phyloP scores from a whole-genome alignment of 2,888 invertebrate species.

The Agriopis marginaria region DNA sequence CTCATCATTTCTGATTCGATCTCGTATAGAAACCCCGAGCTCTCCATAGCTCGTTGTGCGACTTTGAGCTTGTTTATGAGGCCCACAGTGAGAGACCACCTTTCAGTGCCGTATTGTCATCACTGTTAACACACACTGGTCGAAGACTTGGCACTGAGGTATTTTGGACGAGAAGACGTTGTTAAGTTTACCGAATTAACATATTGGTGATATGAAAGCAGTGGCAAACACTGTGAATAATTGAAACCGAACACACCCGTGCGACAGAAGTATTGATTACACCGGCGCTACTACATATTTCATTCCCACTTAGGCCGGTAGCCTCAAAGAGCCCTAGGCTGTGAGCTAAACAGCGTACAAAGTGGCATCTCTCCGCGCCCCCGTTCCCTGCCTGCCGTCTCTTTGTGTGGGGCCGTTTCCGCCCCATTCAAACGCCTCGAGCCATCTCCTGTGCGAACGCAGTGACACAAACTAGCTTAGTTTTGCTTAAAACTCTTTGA shows the following conservation, averaged over 20 bases:
- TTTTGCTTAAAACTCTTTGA: neutral
- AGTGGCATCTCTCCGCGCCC: constrained; percentile 58
- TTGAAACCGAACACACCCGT: neutral
- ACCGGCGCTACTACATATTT: constrained; percentile 20
- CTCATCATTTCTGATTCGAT: too few relatives aligned
- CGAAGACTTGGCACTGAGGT: too few relatives aligned
- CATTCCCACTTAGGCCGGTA: constrained; percentile 32
- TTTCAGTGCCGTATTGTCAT: too few relatives aligned
- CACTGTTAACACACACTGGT: too few relatives aligned
- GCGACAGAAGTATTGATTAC: constrained; percentile 18
- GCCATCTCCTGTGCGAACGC: constrained; percentile 42
- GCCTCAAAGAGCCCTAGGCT: constrained; percentile 49
- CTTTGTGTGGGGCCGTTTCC: constrained; percentile 64
- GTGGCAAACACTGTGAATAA: too few relatives aligned
- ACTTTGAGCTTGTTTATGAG: too few relatives aligned
- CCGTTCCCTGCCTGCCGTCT: constrained; percentile 54
- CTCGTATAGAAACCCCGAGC: too few relatives aligned
- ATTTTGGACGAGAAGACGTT: too few relatives aligned
- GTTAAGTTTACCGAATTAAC: too few relatives aligned
- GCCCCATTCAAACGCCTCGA: constrained; percentile 53
- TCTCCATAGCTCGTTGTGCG: too few relatives aligned
- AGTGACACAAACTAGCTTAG: constrained; percentile 27
- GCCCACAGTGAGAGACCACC: too few relatives aligned
- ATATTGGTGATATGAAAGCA: too few relatives aligned
- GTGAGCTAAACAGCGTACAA: constrained; percentile 52